Evolutionary conservation across 2,797 vertebrate species (phyloP).

Genomic region (Eurystomus glaucurus): DNA sequence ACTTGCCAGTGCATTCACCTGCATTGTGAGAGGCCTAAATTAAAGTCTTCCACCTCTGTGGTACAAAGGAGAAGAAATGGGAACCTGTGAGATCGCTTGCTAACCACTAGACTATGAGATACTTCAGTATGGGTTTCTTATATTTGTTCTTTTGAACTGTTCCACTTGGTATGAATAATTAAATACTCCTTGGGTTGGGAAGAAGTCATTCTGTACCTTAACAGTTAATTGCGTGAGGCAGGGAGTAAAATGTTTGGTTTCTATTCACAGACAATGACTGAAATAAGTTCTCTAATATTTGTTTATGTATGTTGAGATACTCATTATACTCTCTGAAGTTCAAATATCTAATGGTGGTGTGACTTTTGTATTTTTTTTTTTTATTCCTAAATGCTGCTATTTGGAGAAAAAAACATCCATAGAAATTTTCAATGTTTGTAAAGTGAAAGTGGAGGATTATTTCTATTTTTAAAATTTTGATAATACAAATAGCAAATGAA

Average conservation of each 20-base stretch:
- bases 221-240: slow-evolving; percentile 1
- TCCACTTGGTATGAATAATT: neutral
- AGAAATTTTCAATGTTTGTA: neutral
- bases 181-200: neutral
- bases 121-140: neutral
- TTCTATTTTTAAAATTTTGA: neutral
- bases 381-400: accelerated
- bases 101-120: accelerated
- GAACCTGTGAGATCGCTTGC: accelerated
- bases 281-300: neutral
- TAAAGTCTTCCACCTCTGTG: neutral
- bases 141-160: neutral
- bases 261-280: accelerated
- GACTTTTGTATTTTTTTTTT: neutral
- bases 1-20: accelerated
- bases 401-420: neutral
- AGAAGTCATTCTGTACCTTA: neutral
- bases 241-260: neutral
- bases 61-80: neutral
- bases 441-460: neutral
- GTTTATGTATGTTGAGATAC: neutral
- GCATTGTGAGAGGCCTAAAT: accelerated
- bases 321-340: neutral
- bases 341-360: neutral
- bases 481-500: neutral